Conservation (phyloP, 2,888 invertebrate species). For the Entomobrya proxima region DNA sequence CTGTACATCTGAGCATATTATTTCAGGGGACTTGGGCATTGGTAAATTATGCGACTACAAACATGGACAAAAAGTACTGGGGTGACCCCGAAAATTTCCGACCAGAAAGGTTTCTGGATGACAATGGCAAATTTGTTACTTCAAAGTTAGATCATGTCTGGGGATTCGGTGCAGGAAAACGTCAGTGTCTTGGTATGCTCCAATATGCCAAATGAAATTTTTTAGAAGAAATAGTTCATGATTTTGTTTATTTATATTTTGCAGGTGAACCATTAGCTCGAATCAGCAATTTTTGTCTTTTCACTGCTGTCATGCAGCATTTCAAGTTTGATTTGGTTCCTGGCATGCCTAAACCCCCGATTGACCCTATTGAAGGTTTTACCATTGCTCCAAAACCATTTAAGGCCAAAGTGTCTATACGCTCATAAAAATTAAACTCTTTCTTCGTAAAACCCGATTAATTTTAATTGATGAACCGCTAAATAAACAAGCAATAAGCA, state of each 20-base stretch:
- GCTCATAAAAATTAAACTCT: too few relatives aligned
- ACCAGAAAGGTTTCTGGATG: conserved; percentile 75
- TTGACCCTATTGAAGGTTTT: conserved; percentile 64
- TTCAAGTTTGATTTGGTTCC: conserved; percentile 66
- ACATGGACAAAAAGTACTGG: conserved; percentile 75
- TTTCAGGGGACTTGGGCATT: conserved; percentile 68
- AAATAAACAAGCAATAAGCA: too few relatives aligned
- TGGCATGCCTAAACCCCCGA: conserved; percentile 32
- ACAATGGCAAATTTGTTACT: conserved; percentile 71
- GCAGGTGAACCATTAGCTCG: conserved; percentile 70
- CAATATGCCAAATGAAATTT: not conserved
- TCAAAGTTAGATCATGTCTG: conserved; percentile 70
- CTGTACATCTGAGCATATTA: not conserved
- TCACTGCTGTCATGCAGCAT: conserved; percentile 67
- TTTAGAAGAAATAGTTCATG: not conserved
- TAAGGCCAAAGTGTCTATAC: conserved; percentile 56
- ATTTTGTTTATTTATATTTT: not conserved
- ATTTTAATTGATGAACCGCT: too few relatives aligned
- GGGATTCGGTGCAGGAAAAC: conserved; percentile 75
- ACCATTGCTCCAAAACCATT: conserved; percentile 70
- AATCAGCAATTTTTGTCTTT: conserved; percentile 66
- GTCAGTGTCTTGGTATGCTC: conserved; percentile 63
- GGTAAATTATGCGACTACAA: conserved; percentile 71
- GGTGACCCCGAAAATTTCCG: conserved; percentile 74
- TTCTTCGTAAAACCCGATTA: too few relatives aligned